Conservation (phyloP, 2,113 vertebrate species). For the Colinus virginianus region DNA sequence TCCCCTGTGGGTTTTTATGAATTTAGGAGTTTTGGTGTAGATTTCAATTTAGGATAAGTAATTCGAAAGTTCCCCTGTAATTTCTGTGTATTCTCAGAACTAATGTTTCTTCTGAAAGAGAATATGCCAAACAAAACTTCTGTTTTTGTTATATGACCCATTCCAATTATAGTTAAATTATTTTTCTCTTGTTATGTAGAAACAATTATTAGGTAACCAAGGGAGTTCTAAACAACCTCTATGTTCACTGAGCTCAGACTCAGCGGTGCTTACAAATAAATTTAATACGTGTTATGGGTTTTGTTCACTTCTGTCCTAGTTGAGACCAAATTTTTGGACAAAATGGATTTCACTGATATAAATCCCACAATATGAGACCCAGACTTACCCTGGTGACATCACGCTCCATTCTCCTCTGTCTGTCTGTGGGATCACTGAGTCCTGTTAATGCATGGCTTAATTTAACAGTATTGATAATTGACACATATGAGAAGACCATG, state of each 20-base stretch:
- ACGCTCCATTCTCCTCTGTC: constrained; percentile 84
- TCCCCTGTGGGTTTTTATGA: background rate
- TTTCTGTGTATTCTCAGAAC: background rate
- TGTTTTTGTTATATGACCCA: background rate
- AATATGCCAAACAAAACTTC: background rate
- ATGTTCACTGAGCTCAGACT: background rate
- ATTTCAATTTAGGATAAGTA: background rate
- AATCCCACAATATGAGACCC: background rate
- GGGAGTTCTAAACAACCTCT: background rate
- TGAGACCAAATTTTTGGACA: background rate
- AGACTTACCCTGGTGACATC: constrained; percentile 81
- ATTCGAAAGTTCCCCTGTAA: background rate
- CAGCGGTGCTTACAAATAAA: background rate
- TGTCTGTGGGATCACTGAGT: constrained; percentile 76
- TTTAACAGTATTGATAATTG: constrained; percentile 88
- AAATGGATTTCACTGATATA: background rate
- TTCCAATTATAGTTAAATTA: background rate
- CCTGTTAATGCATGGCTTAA: constrained; percentile 82
- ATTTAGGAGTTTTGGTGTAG: background rate
- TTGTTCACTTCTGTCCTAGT: background rate
- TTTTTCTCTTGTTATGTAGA: background rate
- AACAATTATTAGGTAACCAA: background rate
- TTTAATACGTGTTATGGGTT: background rate
- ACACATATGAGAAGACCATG: constrained; percentile 84
- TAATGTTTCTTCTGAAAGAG: background rate